Evolutionary conservation across 2,113 vertebrate genomes (phyloP).

Genomic region (Cariama cristata): DNA sequence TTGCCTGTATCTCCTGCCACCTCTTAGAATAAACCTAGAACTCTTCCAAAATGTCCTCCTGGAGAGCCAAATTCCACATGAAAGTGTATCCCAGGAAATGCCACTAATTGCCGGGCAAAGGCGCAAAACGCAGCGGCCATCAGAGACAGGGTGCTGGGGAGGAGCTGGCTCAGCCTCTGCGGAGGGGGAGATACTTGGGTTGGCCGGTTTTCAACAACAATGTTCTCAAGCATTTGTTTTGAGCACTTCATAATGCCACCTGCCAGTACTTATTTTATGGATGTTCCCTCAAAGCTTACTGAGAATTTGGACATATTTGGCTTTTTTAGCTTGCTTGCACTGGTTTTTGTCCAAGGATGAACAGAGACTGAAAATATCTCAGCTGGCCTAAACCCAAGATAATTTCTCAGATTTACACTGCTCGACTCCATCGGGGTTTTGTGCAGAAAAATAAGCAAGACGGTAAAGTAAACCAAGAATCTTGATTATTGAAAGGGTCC

Average conservation of each 20-base stretch:
- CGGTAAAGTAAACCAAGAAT: conserved; percentile 24
- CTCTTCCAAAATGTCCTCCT: background rate
- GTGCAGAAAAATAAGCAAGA: conserved; percentile 64
- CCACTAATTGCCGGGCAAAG: background rate
- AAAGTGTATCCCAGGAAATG: background rate
- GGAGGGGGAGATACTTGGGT: background rate
- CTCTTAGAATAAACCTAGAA: background rate
- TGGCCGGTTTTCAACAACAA: conserved; percentile 56
- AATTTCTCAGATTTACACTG: conserved; percentile 63
- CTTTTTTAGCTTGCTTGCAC: conserved; percentile 61
- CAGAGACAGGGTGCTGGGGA: background rate
- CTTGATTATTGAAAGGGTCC: conserved; percentile 35
- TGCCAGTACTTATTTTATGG: conserved; percentile 20
- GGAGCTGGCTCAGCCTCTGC: background rate
- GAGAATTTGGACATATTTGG: conserved; percentile 48
- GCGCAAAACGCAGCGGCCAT: background rate
- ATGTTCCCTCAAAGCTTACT: conserved; percentile 26
- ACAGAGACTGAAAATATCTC: conserved; percentile 63
- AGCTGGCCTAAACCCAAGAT: conserved; percentile 63
- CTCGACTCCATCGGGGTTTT: background rate
- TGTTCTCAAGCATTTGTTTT: conserved; percentile 67
- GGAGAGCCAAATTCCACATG: background rate
- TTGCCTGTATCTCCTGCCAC: background rate
- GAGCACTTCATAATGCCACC: conserved; percentile 60
- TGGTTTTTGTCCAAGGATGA: conserved; percentile 73